phyloP scores from a whole-genome alignment of 2,797 vertebrate genomes.

The Manis crassicaudata region DNA sequence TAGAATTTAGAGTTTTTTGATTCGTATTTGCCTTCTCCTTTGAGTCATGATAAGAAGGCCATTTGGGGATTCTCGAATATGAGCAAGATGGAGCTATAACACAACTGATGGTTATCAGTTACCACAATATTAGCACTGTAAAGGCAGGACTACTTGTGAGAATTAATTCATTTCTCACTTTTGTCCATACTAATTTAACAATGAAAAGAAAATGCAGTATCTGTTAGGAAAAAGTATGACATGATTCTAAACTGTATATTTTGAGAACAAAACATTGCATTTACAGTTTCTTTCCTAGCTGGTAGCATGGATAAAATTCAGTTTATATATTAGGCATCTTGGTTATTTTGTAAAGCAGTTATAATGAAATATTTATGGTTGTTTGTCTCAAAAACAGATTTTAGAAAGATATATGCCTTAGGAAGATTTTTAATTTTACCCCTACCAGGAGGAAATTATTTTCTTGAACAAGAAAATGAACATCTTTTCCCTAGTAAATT shows the following conservation, averaged over 20 bases:
- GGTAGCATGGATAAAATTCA: not conserved
- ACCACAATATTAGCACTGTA: not conserved
- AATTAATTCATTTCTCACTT: not conserved
- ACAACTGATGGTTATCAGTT: not conserved
- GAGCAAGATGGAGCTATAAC: not conserved
- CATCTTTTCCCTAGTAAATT: not conserved
- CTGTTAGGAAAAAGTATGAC: not conserved
- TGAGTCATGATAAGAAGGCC: not conserved
- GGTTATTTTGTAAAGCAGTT: conserved; percentile 6
- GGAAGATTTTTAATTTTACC: conserved; percentile 21
- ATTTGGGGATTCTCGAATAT: not conserved
- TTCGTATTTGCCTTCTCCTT: not conserved
- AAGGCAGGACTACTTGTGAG: not conserved
- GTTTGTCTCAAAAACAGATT: conserved; percentile 23
- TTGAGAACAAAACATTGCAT: not conserved
- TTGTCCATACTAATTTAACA: not conserved
- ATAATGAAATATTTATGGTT: conserved; percentile 24
- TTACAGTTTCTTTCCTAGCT: conserved; percentile 22
- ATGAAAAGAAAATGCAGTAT: not conserved
- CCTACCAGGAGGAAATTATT: conserved; percentile 13
- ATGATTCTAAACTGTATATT: not conserved
- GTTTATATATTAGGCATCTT: conserved; percentile 30
- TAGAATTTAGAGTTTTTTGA: not conserved
- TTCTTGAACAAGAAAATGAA: conserved; percentile 58
- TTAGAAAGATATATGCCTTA: conserved; percentile 31